Conservation (phyloP, 1,140 invertebrate species). For the Heliothis virescens region DNA sequence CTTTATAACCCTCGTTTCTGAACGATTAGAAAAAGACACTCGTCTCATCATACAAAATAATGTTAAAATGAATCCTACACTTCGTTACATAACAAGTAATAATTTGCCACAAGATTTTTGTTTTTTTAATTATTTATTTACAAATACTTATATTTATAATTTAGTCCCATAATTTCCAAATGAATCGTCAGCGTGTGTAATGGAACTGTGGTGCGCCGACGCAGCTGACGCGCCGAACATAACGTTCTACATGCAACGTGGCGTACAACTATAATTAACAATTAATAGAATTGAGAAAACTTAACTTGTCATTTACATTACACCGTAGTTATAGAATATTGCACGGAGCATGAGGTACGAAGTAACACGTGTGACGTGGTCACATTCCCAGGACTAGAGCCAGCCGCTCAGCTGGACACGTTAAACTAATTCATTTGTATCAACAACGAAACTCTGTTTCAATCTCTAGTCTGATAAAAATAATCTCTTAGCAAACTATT, state of each 20-base stretch:
- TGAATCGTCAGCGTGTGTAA: constrained; percentile 62
- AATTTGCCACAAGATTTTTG: constrained; percentile 83
- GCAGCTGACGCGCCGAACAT: no score
- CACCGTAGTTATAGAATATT: constrained; percentile 34
- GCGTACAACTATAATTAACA: constrained; percentile 55
- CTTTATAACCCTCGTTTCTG: constrained; percentile 68
- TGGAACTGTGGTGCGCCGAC: no score
- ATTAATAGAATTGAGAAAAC: constrained; percentile 65
- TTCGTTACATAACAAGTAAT: constrained; percentile 78
- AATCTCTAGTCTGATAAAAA: constrained; percentile 21
- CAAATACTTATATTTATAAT: constrained; percentile 80
- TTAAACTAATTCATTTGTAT: background rate
- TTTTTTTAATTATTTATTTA: constrained; percentile 82
- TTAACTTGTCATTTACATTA: constrained; percentile 55
- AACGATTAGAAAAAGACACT: constrained; percentile 74
- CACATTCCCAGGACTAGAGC: constrained; percentile 19
- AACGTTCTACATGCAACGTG: constrained; percentile 27
- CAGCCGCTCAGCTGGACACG: background rate
- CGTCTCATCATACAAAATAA: constrained; percentile 78
- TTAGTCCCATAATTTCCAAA: constrained; percentile 85
- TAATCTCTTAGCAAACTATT: constrained; percentile 6
- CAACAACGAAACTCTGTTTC: constrained; percentile 25
- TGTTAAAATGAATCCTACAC: constrained; percentile 73
- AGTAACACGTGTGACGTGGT: background rate
- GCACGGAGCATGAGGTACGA: constrained; percentile 38